Base-by-base conservation (phyloP, 2,888 invertebrate genomes). In the Entomobrya proxima region DNA sequence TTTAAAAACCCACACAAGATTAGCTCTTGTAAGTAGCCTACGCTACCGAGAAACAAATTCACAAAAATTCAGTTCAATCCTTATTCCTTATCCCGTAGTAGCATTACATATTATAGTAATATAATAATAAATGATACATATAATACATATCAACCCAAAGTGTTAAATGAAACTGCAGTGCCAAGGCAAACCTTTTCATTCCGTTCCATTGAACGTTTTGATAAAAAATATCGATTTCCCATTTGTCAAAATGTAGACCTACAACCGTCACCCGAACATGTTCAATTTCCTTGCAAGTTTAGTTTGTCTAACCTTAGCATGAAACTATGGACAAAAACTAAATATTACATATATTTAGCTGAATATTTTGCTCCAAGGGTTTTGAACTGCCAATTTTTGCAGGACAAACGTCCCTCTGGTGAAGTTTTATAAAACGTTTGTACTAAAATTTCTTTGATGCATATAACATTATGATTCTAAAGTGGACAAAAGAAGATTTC, bases 201-300 rank as follows among this genome's bases (percentile, higher is more conserved):
- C 37, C 64, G 37, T 64, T 61, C 67, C 52, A 58, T 78, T 74
- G 44, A 67, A 50, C 75, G 35, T 55, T 82, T 87, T 83, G 87
- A 76, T 87, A 83, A 64, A 88, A 86, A 85, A 80, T 89, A 89
- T 89, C 86, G 89, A 89, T 89, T 89, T 89, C 89, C 74, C 89
- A 89, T 89, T 89, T 89, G 88, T 89, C 89, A 89, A 89, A 86
- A 80, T 80, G 72, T 77, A 78, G 72, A 67, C 77, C 77, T 77
- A 69, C 69, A 32, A 35, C 83, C 72, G 84, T 84, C 84, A 77
- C 67, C 24, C 58, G 40, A 84, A 77, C 84, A 77, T 77, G 84
- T 84, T 84, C 84, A 77, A 84, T 84, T 78, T 78, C 72, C 64
- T 77, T 77, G 69, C 15, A 84, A 84, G 67, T 84, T 77, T 84